Evolutionary conservation across 92 coral and sea anemone species (phyloP).

Genomic region (Diadumene lineata): DNA sequence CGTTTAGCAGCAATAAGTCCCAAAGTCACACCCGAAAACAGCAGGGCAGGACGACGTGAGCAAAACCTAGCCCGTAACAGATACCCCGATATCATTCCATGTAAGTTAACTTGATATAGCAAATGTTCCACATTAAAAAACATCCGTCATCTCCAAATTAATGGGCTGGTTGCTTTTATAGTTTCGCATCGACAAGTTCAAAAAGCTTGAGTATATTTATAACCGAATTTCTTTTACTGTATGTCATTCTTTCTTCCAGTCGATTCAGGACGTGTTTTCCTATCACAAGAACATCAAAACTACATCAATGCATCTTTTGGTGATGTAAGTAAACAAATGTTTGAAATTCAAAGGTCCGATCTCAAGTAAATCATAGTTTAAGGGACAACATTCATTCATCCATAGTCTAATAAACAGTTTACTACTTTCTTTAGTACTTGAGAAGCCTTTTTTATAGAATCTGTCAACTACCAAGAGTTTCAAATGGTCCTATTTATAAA

Average conservation of each 20-base stretch:
- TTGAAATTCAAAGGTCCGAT: too few species aligned
- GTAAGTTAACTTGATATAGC: conserved; percentile 16
- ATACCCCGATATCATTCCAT: conserved; percentile 36
- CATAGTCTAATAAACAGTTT: too few species aligned
- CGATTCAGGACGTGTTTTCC: conserved; percentile 51
- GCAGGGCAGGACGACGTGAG: conserved; percentile 37
- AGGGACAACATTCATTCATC: too few species aligned
- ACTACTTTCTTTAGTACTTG: too few species aligned
- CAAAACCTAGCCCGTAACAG: conserved; percentile 54
- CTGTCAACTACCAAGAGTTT: too few species aligned
- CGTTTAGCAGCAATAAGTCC: conserved; percentile 9
- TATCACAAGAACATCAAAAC: conserved; percentile 23
- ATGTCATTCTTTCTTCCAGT: conserved; percentile 13
- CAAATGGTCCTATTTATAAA: too few species aligned
- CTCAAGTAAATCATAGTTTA: too few species aligned
- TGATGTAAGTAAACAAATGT: conserved; percentile 36
- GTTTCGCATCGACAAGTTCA: neutral
- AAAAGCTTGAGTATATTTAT: neutral
- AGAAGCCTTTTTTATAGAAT: too few species aligned
- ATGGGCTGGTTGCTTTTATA: neutral
- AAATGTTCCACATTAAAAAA: neutral
- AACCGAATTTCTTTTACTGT: neutral
- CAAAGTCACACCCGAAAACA: neutral
- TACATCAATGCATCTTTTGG: conserved; percentile 65
- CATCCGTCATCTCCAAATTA: neutral